These are phyloP conservation scores for Rhyacophila evoluta DNA, from an alignment of 2,888 invertebrate species.

Conservation along the genomic window DNA sequence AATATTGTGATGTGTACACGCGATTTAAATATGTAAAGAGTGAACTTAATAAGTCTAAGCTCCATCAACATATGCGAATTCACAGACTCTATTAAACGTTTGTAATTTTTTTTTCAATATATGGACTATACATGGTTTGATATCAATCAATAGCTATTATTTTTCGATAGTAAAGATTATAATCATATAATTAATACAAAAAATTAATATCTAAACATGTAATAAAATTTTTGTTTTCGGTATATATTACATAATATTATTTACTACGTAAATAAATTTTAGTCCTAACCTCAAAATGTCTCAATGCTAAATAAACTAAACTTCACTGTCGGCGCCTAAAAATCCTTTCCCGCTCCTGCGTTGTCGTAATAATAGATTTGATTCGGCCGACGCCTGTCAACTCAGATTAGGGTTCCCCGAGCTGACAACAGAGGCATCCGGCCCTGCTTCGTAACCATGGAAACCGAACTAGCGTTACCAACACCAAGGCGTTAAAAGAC, in stretches of 20 bases:
- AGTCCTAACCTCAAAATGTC: not conserved
- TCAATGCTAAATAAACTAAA: not conserved
- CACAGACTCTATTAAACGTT: no score
- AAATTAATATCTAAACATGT: not conserved
- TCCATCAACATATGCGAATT: no score
- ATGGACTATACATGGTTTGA: no score
- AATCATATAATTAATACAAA: no score
- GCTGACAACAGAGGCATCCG: constrained; percentile 18
- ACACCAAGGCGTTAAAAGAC: not conserved
- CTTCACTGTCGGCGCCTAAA: not conserved
- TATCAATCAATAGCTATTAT: no score
- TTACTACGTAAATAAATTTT: not conserved
- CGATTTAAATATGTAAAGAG: no score
- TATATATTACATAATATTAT: not conserved
- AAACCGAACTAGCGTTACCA: not conserved
- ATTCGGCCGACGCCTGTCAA: constrained; percentile 22
- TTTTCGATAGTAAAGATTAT: no score
- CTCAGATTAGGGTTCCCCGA: constrained; percentile 6
- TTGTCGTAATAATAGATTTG: constrained; percentile 10
- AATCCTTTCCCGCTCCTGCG: constrained; percentile 2
- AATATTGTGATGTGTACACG: no score
- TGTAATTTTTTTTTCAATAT: no score
- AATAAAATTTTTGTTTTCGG: not conserved
- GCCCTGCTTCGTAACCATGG: not conserved
- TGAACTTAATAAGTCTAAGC: no score